These are phyloP conservation scores for Mythimna lalbum DNA, from an alignment of 2,888 invertebrate genomes.

Conservation along the genomic window DNA sequence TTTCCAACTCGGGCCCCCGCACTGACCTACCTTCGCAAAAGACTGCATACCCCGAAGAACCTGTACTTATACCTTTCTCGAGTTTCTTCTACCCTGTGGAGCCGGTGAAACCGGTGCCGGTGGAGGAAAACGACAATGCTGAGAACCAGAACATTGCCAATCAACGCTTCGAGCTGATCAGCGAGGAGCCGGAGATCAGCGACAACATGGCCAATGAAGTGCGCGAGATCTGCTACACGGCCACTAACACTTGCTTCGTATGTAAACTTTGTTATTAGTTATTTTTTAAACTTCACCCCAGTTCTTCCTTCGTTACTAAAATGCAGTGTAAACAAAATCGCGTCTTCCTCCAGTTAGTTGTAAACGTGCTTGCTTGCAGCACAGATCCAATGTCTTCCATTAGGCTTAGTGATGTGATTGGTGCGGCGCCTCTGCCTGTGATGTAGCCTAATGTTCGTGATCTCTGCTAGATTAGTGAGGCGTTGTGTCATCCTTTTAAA, in stretches of 20 bases:
- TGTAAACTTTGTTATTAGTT: conserved; percentile 86
- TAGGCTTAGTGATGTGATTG: conserved; percentile 85
- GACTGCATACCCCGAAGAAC: conserved; percentile 86
- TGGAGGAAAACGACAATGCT: conserved; percentile 85
- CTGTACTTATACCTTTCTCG: conserved; percentile 83
- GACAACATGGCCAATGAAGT: conserved; percentile 91
- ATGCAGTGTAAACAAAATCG: conserved; percentile 90
- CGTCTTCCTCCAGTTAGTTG: conserved; percentile 88
- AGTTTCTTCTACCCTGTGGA: conserved; percentile 84
- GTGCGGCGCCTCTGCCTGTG: conserved; percentile 71
- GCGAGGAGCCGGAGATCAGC: conserved; percentile 85
- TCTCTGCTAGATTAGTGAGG: conserved; percentile 64
- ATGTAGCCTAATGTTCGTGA: conserved; percentile 68
- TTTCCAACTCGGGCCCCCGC: conserved; percentile 85
- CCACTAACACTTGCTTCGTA: conserved; percentile 83
- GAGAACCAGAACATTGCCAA: conserved; percentile 87
- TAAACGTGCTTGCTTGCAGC: conserved; percentile 77
- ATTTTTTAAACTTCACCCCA: conserved; percentile 66
- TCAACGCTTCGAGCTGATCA: conserved; percentile 83
- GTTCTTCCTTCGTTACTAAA: conserved; percentile 76
- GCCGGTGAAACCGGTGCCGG: conserved; percentile 83
- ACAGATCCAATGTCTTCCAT: conserved; percentile 86
- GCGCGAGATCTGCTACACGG: conserved; percentile 89
- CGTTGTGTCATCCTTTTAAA: conserved; percentile 72
- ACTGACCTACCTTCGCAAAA: conserved; percentile 87